phyloP scores from a whole-genome alignment of 2,888 invertebrate genomes.

The Xanthorhoe designata region DNA sequence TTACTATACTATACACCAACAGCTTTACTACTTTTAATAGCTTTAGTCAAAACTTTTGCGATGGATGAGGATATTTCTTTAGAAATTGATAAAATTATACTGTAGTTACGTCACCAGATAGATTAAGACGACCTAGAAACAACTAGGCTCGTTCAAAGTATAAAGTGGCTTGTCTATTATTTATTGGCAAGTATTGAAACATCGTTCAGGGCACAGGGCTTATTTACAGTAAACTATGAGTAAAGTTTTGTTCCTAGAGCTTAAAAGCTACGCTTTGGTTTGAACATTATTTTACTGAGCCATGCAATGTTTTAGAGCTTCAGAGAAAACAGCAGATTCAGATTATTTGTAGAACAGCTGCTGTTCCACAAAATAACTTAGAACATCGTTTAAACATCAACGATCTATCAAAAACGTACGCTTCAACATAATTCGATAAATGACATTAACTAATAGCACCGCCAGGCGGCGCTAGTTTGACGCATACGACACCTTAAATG shows the following conservation, averaged over 20 bases:
- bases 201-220: neutral
- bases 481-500: no score
- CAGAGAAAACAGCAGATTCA: no score
- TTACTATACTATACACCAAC: conserved; percentile 18
- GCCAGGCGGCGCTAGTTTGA: no score
- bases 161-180: neutral
- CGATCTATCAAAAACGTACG: no score
- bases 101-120: neutral
- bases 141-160: neutral
- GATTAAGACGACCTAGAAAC: neutral
- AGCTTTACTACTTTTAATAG: conserved; percentile 22
- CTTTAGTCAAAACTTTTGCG: conserved; percentile 18
- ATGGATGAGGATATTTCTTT: conserved; percentile 7
- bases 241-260: neutral
- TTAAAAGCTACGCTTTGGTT: neutral
- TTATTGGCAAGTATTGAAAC: conserved; percentile 1
- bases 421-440: no score
- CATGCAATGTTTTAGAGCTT: no score
- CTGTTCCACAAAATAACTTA: no score
- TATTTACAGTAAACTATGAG: neutral
- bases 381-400: no score
- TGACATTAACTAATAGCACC: no score
- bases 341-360: no score
- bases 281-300: no score
- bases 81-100: neutral